These are phyloP conservation scores for Serinus canaria DNA, from an alignment of 2,113 vertebrate genomes.

Conservation along the genomic window DNA sequence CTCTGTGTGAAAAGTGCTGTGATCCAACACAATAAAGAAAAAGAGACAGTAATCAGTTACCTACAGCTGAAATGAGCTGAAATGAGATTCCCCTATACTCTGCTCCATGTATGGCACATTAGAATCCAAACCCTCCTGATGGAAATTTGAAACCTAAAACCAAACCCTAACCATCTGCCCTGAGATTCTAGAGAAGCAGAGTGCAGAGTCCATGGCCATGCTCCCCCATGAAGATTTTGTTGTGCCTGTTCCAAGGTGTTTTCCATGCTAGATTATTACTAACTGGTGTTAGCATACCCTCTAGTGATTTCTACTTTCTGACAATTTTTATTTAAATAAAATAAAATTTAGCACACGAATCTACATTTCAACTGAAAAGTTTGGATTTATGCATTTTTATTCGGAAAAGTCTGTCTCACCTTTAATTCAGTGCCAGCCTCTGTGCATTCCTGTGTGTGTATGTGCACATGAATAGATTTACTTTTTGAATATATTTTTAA, in stretches of 20 bases:
- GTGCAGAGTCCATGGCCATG: not conserved
- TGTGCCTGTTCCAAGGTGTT: not conserved
- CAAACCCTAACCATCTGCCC: not conserved
- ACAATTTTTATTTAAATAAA: not conserved
- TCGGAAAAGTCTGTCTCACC: not conserved
- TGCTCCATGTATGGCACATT: accelerated
- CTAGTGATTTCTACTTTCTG: not conserved
- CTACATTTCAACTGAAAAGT: not conserved
- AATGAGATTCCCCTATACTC: not conserved
- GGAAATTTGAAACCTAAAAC: not conserved
- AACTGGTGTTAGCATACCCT: not conserved
- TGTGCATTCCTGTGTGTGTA: not conserved
- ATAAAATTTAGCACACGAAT: not conserved
- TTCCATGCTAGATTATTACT: not conserved
- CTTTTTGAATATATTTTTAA: not conserved
- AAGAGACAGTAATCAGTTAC: not conserved
- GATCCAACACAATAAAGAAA: not conserved
- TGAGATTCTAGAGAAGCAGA: not conserved
- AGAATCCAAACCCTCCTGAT: not conserved
- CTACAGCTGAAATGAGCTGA: not conserved
- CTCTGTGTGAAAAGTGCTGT: not conserved
- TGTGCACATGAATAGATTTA: not conserved
- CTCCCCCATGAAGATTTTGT: not conserved
- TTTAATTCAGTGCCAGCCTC: not conserved
- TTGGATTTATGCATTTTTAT: not conserved